A percentile compares a stretch with the other conserved stretches of the same genome.
phyloP scores from a whole-genome alignment of 1,140 invertebrate species.

The Semibalanus balanoides region DNA sequence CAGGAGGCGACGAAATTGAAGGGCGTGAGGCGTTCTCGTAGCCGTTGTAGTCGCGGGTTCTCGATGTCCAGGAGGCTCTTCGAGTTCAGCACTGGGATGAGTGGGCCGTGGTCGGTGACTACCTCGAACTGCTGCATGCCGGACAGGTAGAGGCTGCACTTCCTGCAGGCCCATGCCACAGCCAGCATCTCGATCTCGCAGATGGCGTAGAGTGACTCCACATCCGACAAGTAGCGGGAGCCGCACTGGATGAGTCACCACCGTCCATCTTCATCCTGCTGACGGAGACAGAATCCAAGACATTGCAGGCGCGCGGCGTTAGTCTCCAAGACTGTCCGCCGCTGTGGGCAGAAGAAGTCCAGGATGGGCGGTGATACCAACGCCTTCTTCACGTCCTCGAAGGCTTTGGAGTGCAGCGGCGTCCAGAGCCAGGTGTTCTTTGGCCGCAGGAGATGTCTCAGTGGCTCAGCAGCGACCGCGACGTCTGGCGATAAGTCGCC shows the following conservation, averaged over 20 bases:
- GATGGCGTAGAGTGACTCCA: not conserved
- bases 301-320: not conserved
- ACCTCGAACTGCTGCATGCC: not conserved
- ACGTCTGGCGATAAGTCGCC: constrained; percentile 2
- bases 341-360: not conserved
- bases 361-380: not conserved
- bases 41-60: too few species aligned
- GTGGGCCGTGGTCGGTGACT: not conserved
- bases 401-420: not conserved
- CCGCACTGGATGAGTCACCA: not conserved
- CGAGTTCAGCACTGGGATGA: not conserved
- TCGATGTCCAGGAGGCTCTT: too few species aligned
- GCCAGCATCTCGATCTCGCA: not conserved
- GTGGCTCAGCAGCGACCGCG: not conserved
- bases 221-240: not conserved
- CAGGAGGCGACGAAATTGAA: too few species aligned
- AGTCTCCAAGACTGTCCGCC: not conserved
- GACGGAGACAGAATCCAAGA: not conserved
- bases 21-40: too few species aligned
- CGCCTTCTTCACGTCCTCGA: not conserved
- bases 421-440: not conserved
- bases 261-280: not conserved
- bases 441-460: not conserved
- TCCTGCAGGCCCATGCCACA: too few species aligned
- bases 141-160: too few species aligned